Base-by-base conservation (phyloP, 2,888 invertebrate species). In the Lepidocyrtinus sp. region DNA sequence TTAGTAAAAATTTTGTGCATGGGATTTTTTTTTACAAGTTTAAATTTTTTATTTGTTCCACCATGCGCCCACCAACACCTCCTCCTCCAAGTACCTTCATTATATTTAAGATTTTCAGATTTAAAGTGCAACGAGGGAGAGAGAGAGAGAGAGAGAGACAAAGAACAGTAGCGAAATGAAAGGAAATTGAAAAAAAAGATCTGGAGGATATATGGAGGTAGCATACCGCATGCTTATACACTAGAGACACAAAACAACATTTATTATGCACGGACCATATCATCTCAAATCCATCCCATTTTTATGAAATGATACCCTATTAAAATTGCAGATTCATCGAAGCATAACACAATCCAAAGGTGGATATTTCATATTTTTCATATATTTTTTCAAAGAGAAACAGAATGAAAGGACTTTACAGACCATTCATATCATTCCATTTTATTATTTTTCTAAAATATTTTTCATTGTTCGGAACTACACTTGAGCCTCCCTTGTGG, bases 271-370 rank as follows among this genome's bases (percentile, higher is more conserved):
- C n/a, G n/a, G n/a, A n/a, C n/a, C n/a, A n/a, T n/a, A n/a, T n/a
- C n/a, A n/a, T n/a, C n/a, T n/a, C n/a, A n/a, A n/a, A n/a, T n/a
- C n/a, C n/a, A n/a, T n/a, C n/a, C n/a, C n/a, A n/a, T n/a, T n/a
- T n/a, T n/a, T n/a, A n/a, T n/a, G n/a, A n/a, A n/a, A n/a, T n/a
- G n/a, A n/a, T n/a, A n/a, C n/a, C n/a, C 71, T 68, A 72, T 78
- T 78, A 78, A 78, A 78, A 78, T 78, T 78, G 72, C 77, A 78
- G 46, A 77, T 77, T 71, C 76, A 71, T 71, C 76, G 71, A 71
- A 77, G 36, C 76, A 70, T 71, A 67, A 70, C 76, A 59, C 3
- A 17, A 45, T n/a, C 19, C 19, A 55, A 3, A 55, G 19, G 19
- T 59, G 59, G 9, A 59, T 22, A 55, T 55, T 59, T 19, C 17